Evolutionary conservation across 2,888 invertebrate genomes (phyloP), one percentile per base, ranked within the genome.

Genomic region (Folsomia manolachei): DNA sequence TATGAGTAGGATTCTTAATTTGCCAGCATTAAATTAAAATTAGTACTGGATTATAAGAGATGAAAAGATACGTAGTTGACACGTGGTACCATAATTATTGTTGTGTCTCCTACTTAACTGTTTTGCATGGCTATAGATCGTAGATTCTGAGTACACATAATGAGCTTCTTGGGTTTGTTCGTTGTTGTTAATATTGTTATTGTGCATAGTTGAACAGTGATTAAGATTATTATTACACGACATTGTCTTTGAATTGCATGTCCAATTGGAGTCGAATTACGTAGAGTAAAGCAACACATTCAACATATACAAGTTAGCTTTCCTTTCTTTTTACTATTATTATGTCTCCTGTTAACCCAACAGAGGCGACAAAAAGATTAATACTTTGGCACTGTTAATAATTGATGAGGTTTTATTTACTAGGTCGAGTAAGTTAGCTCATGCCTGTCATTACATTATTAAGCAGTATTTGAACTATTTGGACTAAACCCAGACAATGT

Each of bases 351-450:
- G 56, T 7, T 56, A 14, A 56, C n/a, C 56, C 7, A 19, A 19
- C 39, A 14, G 19, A 56, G 56, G 56, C 56, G 56, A 56, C 56
- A 56, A 4, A 14, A 21, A 19, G 21, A 56, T 56, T 56, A 56
- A 56, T 56, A 56, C n/a, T 56, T 56, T 56, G 56, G n/a, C 56
- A 56, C 56, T 18, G 11, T 56, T 18, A 56, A 56, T 56, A 56
- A 56, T 56, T 19, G 56, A 56, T 56, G 56, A 56, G 19, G 18
- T n/a, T 56, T n/a, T 56, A 56, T 56, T 56, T 7, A 56, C 56
- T 14, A 18, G 21, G 21, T 21, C 51, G 9, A 51, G 51, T n/a
- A n/a, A n/a, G n/a, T n/a, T n/a, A n/a, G n/a, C n/a, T n/a, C n/a
- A n/a, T n/a, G n/a, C n/a, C n/a, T n/a, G n/a, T 39, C 39, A 39